Evolutionary conservation across 2,888 invertebrate genomes (phyloP).

Genomic region (Leucophenga maculata): DNA sequence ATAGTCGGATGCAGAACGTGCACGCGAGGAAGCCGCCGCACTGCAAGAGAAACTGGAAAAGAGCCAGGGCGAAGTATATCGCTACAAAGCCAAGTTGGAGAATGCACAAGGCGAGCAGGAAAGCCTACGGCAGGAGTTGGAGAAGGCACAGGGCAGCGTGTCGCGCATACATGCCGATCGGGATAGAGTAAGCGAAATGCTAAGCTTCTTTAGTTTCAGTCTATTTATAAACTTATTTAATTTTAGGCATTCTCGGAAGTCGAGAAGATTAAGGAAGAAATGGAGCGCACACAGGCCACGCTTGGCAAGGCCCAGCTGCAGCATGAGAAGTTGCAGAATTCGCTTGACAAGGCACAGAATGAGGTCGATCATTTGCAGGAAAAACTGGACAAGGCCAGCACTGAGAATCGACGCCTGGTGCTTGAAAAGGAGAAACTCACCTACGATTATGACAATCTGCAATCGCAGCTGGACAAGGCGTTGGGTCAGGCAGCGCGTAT

Average conservation of each 20-base stretch:
- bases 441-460: conserved; percentile 92
- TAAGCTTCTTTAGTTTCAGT: background rate
- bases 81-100: conserved; percentile 93
- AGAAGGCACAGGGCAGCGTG: conserved; percentile 86
- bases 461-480: conserved; percentile 92
- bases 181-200: conserved; percentile 76
- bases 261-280: conserved; percentile 89
- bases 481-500: conserved; percentile 88
- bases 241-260: conserved; percentile 81
- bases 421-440: conserved; percentile 92
- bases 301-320: conserved; percentile 92
- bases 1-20: conserved; percentile 86
- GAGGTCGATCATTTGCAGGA: conserved; percentile 93
- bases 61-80: conserved; percentile 94
- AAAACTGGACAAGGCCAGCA: conserved; percentile 85
- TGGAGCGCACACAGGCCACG: conserved; percentile 90
- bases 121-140: conserved; percentile 92
- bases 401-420: conserved; percentile 82
- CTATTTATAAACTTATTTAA: background rate
- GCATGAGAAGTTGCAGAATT: conserved; percentile 91
- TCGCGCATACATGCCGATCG: conserved; percentile 90
- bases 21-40: conserved; percentile 85
- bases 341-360: conserved; percentile 90
- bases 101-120: conserved; percentile 96
- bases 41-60: conserved; percentile 94